Conservation (phyloP, 2,113 vertebrate genomes). For the Megaptera novaeangliae region DNA sequence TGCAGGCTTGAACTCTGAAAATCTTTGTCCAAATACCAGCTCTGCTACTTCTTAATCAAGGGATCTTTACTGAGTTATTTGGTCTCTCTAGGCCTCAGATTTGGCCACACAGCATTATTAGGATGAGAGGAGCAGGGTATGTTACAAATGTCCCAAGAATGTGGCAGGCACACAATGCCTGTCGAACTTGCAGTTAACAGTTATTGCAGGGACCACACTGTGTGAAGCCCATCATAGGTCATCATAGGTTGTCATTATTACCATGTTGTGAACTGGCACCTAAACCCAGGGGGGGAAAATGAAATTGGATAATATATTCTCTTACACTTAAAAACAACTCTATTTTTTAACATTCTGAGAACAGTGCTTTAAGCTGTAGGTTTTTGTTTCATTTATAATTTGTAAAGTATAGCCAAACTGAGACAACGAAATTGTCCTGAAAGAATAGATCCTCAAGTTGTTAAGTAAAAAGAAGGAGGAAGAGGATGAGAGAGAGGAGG, state of each 20-base stretch:
- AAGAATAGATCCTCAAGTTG: neutral
- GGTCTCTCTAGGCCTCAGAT: neutral
- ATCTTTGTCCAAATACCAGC: too few relatives aligned
- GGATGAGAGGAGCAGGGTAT: fast-evolving
- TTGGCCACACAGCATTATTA: neutral
- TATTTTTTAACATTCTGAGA: neutral
- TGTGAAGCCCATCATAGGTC: fast-evolving
- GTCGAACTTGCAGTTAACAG: neutral
- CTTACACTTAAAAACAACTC: neutral
- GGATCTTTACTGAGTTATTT: neutral
- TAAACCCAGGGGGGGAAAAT: neutral
- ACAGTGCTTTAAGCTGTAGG: neutral
- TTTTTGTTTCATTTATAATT: neutral
- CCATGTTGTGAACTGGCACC: neutral
- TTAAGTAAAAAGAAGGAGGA: neutral
- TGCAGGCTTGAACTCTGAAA: neutral
- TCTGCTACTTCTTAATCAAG: neutral
- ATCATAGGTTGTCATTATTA: neutral
- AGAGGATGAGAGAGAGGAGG: too few relatives aligned
- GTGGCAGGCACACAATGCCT: fast-evolving
- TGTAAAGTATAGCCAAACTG: neutral
- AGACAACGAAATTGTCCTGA: neutral
- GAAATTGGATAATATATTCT: neutral
- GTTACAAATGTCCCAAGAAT: neutral
- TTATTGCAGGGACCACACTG: fast-evolving